Conservation (phyloP, 1,140 invertebrate species). For the Microvelia longipes region DNA sequence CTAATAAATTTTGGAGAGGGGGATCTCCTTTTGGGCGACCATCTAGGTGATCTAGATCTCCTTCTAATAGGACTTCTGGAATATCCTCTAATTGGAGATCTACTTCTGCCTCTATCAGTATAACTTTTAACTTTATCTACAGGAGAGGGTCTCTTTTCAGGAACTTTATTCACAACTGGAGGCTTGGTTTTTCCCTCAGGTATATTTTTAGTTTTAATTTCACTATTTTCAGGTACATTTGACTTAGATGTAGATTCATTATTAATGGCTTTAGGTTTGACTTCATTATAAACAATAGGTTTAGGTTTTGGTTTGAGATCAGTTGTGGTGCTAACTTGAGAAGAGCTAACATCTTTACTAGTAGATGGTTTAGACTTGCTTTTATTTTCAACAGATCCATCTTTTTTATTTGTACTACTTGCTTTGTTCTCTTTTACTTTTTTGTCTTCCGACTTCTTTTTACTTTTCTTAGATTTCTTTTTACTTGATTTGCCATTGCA, state of each 20-base stretch:
- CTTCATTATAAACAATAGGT: not conserved
- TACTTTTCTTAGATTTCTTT: not conserved
- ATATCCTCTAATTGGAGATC: not conserved
- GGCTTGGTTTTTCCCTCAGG: not conserved
- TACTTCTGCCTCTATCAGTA: not conserved
- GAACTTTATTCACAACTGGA: not conserved
- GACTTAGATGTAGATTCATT: not conserved
- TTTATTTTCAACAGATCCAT: not conserved
- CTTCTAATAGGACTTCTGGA: not conserved
- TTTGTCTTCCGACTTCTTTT: not conserved
- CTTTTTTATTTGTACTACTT: not conserved
- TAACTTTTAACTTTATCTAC: not conserved
- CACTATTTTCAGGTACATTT: not conserved
- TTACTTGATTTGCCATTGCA: not conserved
- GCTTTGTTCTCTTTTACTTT: not conserved
- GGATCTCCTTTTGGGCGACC: constrained; percentile 2
- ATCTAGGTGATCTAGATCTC: not conserved
- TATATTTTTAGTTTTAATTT: not conserved
- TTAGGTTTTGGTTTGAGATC: not conserved
- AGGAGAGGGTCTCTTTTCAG: not conserved
- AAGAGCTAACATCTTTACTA: not conserved
- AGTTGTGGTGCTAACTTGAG: not conserved
- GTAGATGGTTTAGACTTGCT: not conserved
- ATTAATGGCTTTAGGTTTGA: not conserved
- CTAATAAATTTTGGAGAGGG: not conserved